Conservation (phyloP, 2,888 invertebrate species). For the Andrena fulva region DNA sequence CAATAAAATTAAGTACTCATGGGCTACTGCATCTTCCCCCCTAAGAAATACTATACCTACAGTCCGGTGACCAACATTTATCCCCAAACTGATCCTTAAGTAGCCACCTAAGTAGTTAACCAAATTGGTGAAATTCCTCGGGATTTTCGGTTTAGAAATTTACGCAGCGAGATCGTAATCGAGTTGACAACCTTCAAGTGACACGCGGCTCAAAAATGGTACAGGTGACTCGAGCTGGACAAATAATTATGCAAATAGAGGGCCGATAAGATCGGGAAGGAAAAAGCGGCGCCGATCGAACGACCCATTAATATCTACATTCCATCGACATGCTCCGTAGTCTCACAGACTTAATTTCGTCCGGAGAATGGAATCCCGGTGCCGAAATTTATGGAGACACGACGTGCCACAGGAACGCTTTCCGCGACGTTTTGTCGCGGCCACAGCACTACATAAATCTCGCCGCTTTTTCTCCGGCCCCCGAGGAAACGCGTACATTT, state of each 20-base stretch:
- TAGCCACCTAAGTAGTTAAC: no score
- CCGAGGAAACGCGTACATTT: slow-evolving; percentile 24
- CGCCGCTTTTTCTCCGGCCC: background rate
- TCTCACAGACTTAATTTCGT: slow-evolving; percentile 53
- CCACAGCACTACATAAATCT: slow-evolving; percentile 42
- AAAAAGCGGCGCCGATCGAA: slow-evolving; percentile 46
- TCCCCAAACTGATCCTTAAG: background rate
- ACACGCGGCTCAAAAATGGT: slow-evolving; percentile 11
- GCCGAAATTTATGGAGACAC: slow-evolving; percentile 57
- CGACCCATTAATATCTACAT: slow-evolving; percentile 50
- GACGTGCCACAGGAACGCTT: slow-evolving; percentile 43
- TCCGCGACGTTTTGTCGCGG: slow-evolving; percentile 42
- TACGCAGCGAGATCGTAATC: slow-evolving; percentile 37
- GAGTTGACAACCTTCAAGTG: background rate
- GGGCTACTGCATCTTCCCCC: background rate
- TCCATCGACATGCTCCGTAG: slow-evolving; percentile 37
- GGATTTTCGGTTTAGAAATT: slow-evolving; percentile 13
- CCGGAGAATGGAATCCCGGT: slow-evolving; percentile 48
- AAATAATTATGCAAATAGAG: slow-evolving; percentile 55
- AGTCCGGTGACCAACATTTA: background rate
- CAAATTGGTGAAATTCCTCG: slow-evolving; percentile 11
- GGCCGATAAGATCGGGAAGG: slow-evolving; percentile 42
- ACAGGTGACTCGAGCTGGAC: slow-evolving; percentile 33
- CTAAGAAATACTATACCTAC: background rate
- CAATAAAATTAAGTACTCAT: no score